Evolutionary conservation across 2,113 vertebrate species (phyloP), one percentile per base, ranked within the genome.

Genomic region (Orthonyx spaldingii): DNA sequence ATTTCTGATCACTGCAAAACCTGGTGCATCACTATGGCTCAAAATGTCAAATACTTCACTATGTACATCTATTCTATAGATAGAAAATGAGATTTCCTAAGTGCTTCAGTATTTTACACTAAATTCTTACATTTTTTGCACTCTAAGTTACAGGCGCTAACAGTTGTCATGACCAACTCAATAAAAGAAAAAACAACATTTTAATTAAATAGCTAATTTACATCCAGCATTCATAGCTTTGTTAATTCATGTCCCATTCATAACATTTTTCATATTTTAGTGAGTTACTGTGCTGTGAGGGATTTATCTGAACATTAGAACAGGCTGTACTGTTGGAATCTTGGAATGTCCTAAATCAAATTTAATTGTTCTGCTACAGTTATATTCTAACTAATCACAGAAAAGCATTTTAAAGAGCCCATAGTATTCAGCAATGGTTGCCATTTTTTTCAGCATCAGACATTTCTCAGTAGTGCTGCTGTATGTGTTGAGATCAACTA

Each of bases 61-160:
- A 3, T 4, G 1, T 19, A 11, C 18, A 6, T 17, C 6, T 32
- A 22, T n/a, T 49, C 13, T 66, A 2, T 4, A 10, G 17, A n/a
- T 3, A 28, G 18, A 79, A 84, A 87, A 60, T 10, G 16, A 72
- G 16, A 4, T 28, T 80, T 83, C 32, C 24, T 28, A 65, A 76
- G 9, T 4, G 26, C 49, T 72, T 69, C 23, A 30, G 4, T 33
- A 37, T 70, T 63, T 76, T 27, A 55, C 2, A 14, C 35, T 19
- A 17, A 82, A 80, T 37, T 53, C 22, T 39, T 66, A 21, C 4
- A 64, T 64, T 84, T 16, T 75, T 80, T 77, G 15, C 35, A 70
- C 52, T 80, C 79, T 66, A 64, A 83, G 30, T 68, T 30, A 16
- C 21, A 70, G 64, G 20, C 13, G 64, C 4, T 47, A 61, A 27